phyloP scores from a whole-genome alignment of 2,797 vertebrate species.

The Novumbra hubbsi region DNA sequence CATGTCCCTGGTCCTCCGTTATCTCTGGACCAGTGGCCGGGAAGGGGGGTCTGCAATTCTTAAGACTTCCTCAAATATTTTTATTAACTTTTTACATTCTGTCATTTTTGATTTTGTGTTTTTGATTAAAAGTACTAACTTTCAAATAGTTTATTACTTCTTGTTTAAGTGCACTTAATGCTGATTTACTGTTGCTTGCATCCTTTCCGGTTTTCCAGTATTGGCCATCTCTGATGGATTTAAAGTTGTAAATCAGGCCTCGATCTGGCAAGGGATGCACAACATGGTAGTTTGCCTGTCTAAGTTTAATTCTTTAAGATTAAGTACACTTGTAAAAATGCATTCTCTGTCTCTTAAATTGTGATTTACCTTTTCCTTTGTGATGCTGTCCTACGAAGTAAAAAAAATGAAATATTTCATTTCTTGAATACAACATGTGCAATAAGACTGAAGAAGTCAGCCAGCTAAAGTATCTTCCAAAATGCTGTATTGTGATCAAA shows the following conservation, averaged over 20 bases:
- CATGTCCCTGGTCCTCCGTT: conserved; percentile 4
- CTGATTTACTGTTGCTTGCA: not conserved
- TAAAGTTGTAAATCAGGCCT: conserved; percentile 23
- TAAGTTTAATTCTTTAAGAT: conserved; percentile 32
- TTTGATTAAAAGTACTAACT: conserved; percentile 2
- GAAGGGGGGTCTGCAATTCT: not conserved
- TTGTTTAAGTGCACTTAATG: conserved; percentile 14
- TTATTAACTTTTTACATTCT: not conserved
- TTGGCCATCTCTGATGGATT: conserved; percentile 6
- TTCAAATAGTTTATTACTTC: not conserved
- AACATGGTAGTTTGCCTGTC: conserved; percentile 27
- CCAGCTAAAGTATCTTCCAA: not conserved
- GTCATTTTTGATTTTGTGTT: not conserved
- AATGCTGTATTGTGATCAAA: not conserved
- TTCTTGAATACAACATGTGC: not conserved
- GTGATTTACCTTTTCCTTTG: conserved; percentile 71
- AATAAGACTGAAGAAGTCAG: not conserved
- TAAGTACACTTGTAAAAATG: conserved; percentile 40
- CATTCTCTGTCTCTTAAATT: conserved; percentile 63
- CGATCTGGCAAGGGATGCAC: conserved; percentile 25
- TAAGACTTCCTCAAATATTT: not conserved
- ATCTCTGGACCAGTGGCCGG: not conserved
- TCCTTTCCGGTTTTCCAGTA: not conserved
- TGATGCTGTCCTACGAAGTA: conserved; percentile 11
- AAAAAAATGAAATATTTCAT: conserved; percentile 28